These are phyloP conservation scores for Prolemur simus DNA, from an alignment of 2,113 vertebrate species.

Conservation along the genomic window DNA sequence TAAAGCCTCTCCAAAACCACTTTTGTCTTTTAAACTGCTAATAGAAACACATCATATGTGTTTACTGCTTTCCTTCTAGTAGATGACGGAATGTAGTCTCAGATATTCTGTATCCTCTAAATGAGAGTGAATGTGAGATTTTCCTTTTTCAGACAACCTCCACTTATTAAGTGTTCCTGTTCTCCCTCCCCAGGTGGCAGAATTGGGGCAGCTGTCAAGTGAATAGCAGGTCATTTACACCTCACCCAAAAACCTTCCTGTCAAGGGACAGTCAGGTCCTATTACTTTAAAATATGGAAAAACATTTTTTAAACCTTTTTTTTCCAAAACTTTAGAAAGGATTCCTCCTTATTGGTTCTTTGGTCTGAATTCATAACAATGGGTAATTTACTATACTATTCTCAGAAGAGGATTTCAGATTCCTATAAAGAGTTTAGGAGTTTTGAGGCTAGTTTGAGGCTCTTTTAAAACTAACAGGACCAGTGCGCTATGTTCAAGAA, in stretches of 20 bases:
- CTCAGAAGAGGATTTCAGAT: slow-evolving; percentile 25
- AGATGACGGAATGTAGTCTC: not conserved
- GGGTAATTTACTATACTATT: not conserved
- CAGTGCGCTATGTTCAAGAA: not conserved
- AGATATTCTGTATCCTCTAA: not conserved
- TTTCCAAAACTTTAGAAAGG: not conserved
- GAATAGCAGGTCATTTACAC: not conserved
- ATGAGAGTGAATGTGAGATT: not conserved
- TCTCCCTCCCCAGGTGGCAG: not conserved
- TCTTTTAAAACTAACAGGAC: not conserved
- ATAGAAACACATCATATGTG: not conserved
- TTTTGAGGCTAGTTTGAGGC: not conserved
- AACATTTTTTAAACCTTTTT: not conserved
- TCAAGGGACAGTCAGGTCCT: not conserved
- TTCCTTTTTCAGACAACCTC: not conserved
- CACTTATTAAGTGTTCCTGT: not conserved
- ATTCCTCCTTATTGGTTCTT: not conserved
- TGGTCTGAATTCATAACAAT: not conserved
- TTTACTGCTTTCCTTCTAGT: not conserved
- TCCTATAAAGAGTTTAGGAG: not conserved
- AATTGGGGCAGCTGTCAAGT: not conserved
- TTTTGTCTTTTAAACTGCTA: not conserved
- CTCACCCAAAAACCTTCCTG: not conserved
- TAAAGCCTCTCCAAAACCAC: not conserved
- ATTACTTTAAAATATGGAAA: slow-evolving; percentile 4